phyloP scores from a whole-genome alignment of 2,797 vertebrate genomes.

The Odontamblyopus lacepedii region DNA sequence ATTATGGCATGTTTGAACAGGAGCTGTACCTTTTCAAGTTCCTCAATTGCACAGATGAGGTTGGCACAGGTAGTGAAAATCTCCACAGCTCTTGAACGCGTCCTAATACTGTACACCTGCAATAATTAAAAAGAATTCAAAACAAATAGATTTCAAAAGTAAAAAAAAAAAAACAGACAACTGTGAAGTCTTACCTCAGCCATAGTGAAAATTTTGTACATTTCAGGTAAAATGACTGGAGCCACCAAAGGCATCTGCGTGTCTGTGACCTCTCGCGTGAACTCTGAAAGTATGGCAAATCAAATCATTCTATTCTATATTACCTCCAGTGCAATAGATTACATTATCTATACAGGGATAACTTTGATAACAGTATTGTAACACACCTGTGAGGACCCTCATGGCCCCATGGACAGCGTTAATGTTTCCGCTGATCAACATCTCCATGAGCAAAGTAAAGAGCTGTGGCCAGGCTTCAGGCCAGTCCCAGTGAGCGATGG shows the following conservation, averaged over 20 bases:
- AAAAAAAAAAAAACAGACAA: not conserved
- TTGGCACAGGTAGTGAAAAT: conserved; percentile 99
- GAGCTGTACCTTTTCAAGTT: conserved; percentile 89
- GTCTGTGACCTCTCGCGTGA: conserved; percentile 96
- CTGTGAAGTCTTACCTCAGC: conserved; percentile 82
- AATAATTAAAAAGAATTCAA: not conserved
- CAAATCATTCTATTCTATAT: not conserved
- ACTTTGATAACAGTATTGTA: not conserved
- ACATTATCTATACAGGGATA: not conserved
- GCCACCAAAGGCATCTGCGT: conserved; percentile 98
- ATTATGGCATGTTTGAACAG: not conserved
- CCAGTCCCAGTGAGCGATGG: conserved; percentile 99
- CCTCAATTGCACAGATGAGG: conserved; percentile 97
- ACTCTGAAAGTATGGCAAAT: conserved; percentile 76
- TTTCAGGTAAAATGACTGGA: conserved; percentile 97
- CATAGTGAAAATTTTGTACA: conserved; percentile 99
- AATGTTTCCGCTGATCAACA: conserved; percentile 95
- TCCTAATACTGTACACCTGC: conserved; percentile 96
- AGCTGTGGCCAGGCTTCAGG: conserved; percentile 98
- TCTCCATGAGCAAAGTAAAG: conserved; percentile 96
- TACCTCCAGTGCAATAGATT: not conserved
- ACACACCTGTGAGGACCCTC: conserved; percentile 94
- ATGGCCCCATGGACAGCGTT: conserved; percentile 97
- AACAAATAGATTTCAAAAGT: not conserved
- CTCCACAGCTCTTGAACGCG: conserved; percentile 93